Conservation (phyloP, 2,797 vertebrate species). For the Poliocrania exsul region DNA sequence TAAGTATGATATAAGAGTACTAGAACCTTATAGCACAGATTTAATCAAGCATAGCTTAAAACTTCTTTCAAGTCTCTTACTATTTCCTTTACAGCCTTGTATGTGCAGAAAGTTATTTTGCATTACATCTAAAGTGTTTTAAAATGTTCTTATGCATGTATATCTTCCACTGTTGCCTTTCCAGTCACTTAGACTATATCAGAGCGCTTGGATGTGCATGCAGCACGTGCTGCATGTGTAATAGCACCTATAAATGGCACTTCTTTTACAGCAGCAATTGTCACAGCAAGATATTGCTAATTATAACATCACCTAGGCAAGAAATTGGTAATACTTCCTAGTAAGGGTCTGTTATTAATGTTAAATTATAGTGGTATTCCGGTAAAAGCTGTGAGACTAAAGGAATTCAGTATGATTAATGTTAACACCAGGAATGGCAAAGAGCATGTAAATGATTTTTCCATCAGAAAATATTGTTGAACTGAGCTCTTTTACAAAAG, state of each 20-base stretch:
- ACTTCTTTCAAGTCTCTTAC: slow-evolving; percentile 23
- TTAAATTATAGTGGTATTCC: slow-evolving; percentile 12
- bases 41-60: slow-evolving; percentile 59
- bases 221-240: not conserved
- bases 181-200: not conserved
- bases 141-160: not conserved
- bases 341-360: slow-evolving; percentile 9
- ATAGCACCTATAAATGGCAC: slow-evolving; percentile 12
- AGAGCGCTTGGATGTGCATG: not conserved
- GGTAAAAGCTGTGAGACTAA: slow-evolving; percentile 11
- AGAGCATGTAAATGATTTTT: not conserved
- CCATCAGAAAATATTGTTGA: not conserved
- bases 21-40: not conserved
- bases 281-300: slow-evolving; percentile 44
- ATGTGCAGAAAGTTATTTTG: slow-evolving; percentile 4
- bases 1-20: slow-evolving; percentile 2
- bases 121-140: not conserved
- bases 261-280: slow-evolving; percentile 45
- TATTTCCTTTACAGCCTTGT: slow-evolving; percentile 54
- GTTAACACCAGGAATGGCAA: not conserved
- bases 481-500: not conserved
- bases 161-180: not conserved
- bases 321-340: slow-evolving; percentile 23
- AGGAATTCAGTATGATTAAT: not conserved
- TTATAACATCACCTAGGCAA: slow-evolving; percentile 61